A percentile compares a stretch with the other conserved stretches of the same genome.
phyloP scores from a whole-genome alignment of 2,888 invertebrate species.

The Cyclophora punctaria region DNA sequence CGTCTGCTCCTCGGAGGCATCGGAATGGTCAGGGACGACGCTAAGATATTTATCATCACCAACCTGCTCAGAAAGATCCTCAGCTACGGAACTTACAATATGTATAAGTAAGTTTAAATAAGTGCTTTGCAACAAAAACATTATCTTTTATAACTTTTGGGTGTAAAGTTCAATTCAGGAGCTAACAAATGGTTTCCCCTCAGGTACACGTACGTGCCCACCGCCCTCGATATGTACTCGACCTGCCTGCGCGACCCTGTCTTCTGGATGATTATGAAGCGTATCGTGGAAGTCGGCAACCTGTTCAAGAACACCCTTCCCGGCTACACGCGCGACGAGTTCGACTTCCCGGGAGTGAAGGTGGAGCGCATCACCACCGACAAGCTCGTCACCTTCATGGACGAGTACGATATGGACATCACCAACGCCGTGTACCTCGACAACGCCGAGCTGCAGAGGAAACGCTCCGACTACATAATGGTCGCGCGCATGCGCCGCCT shows the following conservation, averaged over 20 bases:
- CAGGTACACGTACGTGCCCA: constrained; percentile 71
- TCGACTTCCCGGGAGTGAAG: constrained; percentile 78
- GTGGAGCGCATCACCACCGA: constrained; percentile 78
- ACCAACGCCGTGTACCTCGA: constrained; percentile 76
- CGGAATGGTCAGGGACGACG: constrained; percentile 71
- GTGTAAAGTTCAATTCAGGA: no score
- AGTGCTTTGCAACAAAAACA: background rate
- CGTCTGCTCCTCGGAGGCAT: constrained; percentile 79
- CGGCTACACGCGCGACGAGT: constrained; percentile 76
- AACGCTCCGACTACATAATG: constrained; percentile 59
- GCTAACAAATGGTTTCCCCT: background rate
- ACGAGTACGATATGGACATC: constrained; percentile 79
- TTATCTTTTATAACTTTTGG: no score
- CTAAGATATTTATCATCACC: constrained; percentile 61
- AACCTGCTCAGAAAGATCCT: constrained; percentile 52
- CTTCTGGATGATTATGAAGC: constrained; percentile 81
- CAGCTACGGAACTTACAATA: constrained; percentile 52
- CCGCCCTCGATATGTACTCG: constrained; percentile 77
- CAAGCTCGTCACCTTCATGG: constrained; percentile 80
- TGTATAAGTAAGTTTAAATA: constrained; percentile 47
- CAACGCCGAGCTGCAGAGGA: constrained; percentile 61
- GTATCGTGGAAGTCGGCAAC: constrained; percentile 70
- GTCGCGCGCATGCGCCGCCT: constrained; percentile 77
- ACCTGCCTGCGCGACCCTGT: constrained; percentile 83
- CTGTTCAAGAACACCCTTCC: constrained; percentile 76